Evolutionary conservation across 2,113 vertebrate species (phyloP), one percentile per base, ranked within the genome.

Genomic region (Dendrocopos noguchii): DNA sequence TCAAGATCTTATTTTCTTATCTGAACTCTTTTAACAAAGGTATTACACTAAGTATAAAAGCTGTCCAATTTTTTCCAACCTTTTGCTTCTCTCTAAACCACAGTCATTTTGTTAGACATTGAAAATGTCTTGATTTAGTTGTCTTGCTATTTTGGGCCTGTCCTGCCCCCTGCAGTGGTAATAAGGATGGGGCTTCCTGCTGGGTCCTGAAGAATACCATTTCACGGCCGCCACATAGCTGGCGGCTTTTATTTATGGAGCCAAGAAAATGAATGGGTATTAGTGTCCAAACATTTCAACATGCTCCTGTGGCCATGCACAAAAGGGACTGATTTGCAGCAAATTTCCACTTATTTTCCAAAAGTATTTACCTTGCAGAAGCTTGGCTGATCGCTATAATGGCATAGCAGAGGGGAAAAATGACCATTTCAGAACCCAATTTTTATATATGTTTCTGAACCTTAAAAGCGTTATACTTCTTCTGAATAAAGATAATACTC

Each of bases 221-320:
- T 99, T 99, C 98, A 99, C 98, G 98, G 98, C 98, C 97, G 98
- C 99, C 98, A 98, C 98, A 98, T 98, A 98, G 98, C 98, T 99
- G 98, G 98, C 98, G 98, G 99, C 99, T 99, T 99, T 99, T 99
- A 99, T 99, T 99, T 99, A 99, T 99, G 98, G 98, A 98, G 98
- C 98, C 98, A 98, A 98, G 98, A 98, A 99, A 99, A 99, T 99
- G 99, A 99, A 99, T 99, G 99, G 99, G 99, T 99, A 99, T 99
- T 99, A 99, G 99, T 99, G 99, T 99, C 99, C 99, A 99, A 99
- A 99, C 99, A 99, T 99, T 99, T 99, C 99, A 99, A 98, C 99
- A 99, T 99, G 99, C 99, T 99, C 98, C 99, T 97, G 98, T 98
- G 98, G 98, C 98, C 98, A 98, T 97, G 98, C 98, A 99, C 99